Evolutionary conservation across 2,888 invertebrate species (phyloP), one percentile per base, ranked within the genome.

Genomic region (Camptogramma bilineatum): DNA sequence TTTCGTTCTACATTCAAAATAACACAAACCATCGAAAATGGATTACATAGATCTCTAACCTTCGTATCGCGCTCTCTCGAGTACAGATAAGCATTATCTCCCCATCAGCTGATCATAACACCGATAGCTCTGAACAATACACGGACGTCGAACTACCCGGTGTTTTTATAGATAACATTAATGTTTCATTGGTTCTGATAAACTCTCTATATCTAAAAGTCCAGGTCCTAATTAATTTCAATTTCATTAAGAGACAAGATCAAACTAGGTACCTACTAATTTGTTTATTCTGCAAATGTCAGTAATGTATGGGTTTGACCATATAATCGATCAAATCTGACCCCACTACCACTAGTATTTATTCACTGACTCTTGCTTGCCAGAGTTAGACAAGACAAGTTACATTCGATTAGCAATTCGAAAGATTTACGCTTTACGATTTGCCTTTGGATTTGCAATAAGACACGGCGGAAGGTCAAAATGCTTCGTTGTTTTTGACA

Each of bases 71-170:
- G 64, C 64, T 55, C 54, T 64, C 51, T 66, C 62, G 21, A 58
- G 52, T 44, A 60, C 18, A 61, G 66, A 68, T 68, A 64, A 69
- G 59, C 53, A 62, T 55, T 66, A 68, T 66, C 62, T 16, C 21
- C 44, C 8, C 50, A 69, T 66, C 68, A 66, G 66, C 64, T 64
- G 66, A 64, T 63, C 61, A 51, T 52, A 61, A 54, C 52, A 63
- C 53, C 16, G 44, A 47, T 60, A 52, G 46, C 51, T 53, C 62
- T 42, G 52, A 67, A 71, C 69, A 69, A 71, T 66, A 69, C 39
- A 21, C 50, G 55, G 56, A 67, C 52, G 52, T 62, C 48, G 51
- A 17, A 52, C 60, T 60, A 59, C 64, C 47, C 51, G 59, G 21
- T 59, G 55, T 39, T 62, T 46, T 51, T 57, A 62, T 16, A 57